Base-by-base conservation (phyloP, 2,888 invertebrate genomes). In the Lasioglossum villosulum region DNA sequence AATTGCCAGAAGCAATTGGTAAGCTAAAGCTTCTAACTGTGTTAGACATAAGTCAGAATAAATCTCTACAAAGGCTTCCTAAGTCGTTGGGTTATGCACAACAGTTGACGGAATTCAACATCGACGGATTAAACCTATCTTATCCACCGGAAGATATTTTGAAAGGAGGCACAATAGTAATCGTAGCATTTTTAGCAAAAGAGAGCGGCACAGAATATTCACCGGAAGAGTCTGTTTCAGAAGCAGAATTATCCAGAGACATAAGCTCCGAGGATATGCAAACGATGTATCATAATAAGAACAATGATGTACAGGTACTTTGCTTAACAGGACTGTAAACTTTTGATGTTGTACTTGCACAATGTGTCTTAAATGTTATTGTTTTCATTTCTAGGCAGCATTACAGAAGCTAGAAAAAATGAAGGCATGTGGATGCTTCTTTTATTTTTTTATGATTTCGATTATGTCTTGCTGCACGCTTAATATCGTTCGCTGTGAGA, bases 71-170 rank as follows among this genome's bases (percentile, higher is more conserved):
- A 89, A 95, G 95, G 91, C 95, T 98, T 79, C 97, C 97, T 87
- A 96, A 96, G 89, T 96, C 97, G 88, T 92, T 98, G 87, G 97
- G 97, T 92, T 96, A 96, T 89, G 96, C 97, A 89, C 96, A 96
- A 91, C 96, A 96, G 92, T 95, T 98, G 88, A 95, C 95, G 85
- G 95, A 96, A 74, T 95, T 98, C 89, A 95, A 96, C 88, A 93
- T 97, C 82, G 97, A 98, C 95, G 95, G 95, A 86, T 96, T 96
- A 78, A 95, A 96, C 71, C 96, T 97, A 94, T 94, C 95, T 76
- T 97, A 97, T 95, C 98, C 98, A 83, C 96, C 97, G 16, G 87
- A 94, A 91, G 96, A 97, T 86, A 95, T 98, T 86, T 95, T 96
- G 66, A 92, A 93, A 75, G 95, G 96, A 88, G 97, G 97, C 75